Base-by-base conservation (phyloP, 53 echinoderm and acorn worm species). In the Crossaster papposus region DNA sequence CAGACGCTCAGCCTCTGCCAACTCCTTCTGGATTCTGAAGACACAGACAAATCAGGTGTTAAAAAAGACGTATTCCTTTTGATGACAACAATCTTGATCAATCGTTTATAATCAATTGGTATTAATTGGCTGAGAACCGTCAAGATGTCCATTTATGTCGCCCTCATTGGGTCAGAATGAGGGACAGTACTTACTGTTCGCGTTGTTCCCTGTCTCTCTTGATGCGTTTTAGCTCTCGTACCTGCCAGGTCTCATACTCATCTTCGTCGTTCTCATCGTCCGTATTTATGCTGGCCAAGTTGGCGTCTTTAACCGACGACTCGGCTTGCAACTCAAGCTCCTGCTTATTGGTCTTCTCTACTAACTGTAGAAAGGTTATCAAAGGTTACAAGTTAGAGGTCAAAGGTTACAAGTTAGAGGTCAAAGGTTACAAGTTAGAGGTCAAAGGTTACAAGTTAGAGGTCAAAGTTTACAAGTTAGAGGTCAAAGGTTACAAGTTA, bases 251-350 rank as follows among this genome's bases (percentile, higher is more conserved):
- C 65, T 97, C 97, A 54, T 97, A 97, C 65, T 97, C 97, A 36
- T 95, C 97, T 29, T 97, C 97, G 7, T 95, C 97, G 30, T 97
- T 97, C 79, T 97, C 97, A 44, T 97, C 97, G 70, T 97, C 97
- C 11, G 97, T 97, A 70, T 95, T 94, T 2, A 97, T 93, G 1
- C 90, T 81, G 0, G 78, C 55, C 2, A 95, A 76, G 81, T 90
- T 92, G 14, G 91, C 89, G 11, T 95, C 94, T 50, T 94, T 91
- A 15, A 81, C 76, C 18, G 90, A 80, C 0, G 91, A 89, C 55
- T 89, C 89, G 30, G 92, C 94, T 51, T 94, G 92, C 51, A 86
- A 82, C 74, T 94, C 92, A 5, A 86, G 70, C 20, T 82, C 87
- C 71, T 95, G 85, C 51, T 82, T 88, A 13, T 93, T 95, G 53